A percentile compares a stretch with the other conserved stretches of the same genome.
Evolutionary conservation across 2,797 vertebrate genomes (phyloP).

Genomic region (Smutsia gigantea): DNA sequence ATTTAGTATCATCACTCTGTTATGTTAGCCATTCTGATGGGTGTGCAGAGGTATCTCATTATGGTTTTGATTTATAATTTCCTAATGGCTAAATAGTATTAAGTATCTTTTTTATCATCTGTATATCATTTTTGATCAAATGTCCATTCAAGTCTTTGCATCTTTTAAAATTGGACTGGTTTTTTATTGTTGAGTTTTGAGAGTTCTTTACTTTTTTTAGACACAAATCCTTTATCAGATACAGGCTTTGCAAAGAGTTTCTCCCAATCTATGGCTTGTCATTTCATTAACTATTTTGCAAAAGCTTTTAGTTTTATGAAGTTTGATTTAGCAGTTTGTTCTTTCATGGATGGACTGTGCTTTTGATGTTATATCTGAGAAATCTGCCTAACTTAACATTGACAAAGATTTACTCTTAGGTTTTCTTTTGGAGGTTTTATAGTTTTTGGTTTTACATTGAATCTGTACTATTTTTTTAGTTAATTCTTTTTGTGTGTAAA

Average conservation of each 20-base stretch:
- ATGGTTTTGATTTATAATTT: conserved; percentile 15
- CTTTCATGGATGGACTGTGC: not conserved
- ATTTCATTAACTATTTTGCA: not conserved
- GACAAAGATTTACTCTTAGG: not conserved
- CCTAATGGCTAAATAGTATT: not conserved
- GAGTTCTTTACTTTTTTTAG: not conserved
- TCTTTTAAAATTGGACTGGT: not conserved
- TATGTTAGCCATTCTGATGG: not conserved
- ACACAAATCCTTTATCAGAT: not conserved
- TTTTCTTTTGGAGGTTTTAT: conserved; percentile 11
- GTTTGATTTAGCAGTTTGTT: conserved; percentile 16
- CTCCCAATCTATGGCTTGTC: not conserved
- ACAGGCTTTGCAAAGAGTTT: not conserved
- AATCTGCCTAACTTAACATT: not conserved
- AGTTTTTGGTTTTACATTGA: not conserved
- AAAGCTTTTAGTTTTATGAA: conserved; percentile 31
- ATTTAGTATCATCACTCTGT: not conserved
- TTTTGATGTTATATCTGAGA: conserved; percentile 28
- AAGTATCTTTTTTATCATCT: not conserved
- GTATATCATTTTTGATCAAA: not conserved
- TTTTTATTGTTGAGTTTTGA: conserved; percentile 25
- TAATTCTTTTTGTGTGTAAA: not conserved
- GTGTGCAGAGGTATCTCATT: not conserved
- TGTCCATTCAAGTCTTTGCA: not conserved
- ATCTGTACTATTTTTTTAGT: not conserved